Evolutionary conservation across 2,888 invertebrate species (phyloP), one percentile per base, ranked within the genome.

Genomic region (Anticlea derivata): DNA sequence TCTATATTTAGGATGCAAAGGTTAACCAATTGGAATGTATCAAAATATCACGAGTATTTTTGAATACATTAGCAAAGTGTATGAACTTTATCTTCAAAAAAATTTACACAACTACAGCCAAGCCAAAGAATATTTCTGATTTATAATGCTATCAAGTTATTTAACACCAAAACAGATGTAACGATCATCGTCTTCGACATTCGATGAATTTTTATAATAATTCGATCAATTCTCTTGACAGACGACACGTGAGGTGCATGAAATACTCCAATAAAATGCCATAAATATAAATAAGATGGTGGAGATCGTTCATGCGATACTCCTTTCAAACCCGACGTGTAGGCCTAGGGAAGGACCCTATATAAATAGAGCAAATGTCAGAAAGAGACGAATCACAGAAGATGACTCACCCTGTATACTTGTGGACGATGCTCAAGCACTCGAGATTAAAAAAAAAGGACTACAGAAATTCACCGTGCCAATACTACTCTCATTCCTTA

Each of bases 381-480:
- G 72, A 61, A 80, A 73, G 58, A 80, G 74, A 78, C 71, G 69
- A 52, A 44, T 55, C 55, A 55, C 52, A 17, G 35, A 62, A 50
- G 50, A 63, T 54, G 50, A 78, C 70, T 63, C 55, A 50, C 45
- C 66, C 55, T 68, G 70, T 75, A 54, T 69, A 70, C 50, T 60
- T 82, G n/a, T 85, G 88, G 86, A 86, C 85, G 66, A 82, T 82
- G 82, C 67, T 86, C 51, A 90, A 89, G 67, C 88, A 87, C 58
- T 78, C 86, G 48, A 79, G 84, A 58, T 87, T 89, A 88, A 89
- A 80, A 73, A 26, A 1, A 45, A 23, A 7, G 43, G 33, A 7
- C 24, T 46, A 37, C 34, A 44, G 7, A 61, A 57, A 53, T 52
- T 65, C 37, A 68, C 63, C 55, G 55, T 75, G 59, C 69, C 85